Base-by-base conservation (phyloP, 2,888 invertebrate species). In the Strigamia maritima region DNA sequence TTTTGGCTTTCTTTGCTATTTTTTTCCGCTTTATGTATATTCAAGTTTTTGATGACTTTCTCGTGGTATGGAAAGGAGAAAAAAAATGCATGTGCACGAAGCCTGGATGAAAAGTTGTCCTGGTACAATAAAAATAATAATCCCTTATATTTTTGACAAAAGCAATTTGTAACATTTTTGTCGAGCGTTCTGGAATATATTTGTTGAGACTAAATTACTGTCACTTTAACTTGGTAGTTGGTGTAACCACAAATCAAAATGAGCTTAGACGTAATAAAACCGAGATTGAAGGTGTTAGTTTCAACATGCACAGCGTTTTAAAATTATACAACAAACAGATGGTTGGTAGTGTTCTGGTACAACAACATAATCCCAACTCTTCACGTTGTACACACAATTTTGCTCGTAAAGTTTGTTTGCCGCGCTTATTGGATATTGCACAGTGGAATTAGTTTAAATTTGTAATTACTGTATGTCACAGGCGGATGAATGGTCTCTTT, bases 381-480 rank as follows among this genome's bases (percentile, higher is more conserved):
- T 28, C 70, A 70, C 26, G 70, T 70, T 70, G 28, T 28, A 28
- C 24, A 22, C 70, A 70, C 54, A 54, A 54, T 70, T 70, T 70
- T 70, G 70, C 70, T 70, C 70, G 70, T 70, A n/a, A 70, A 70
- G 70, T 70, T 70, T 70, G 70, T 70, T 70, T 70, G 70, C 70
- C n/a, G 26, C 28, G 70, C 70, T 70, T 70, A 70, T 70, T 70
- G 70, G 70, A 70, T 70, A 70, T 70, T 12, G 70, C 70, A 28
- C 26, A 70, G 78, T 44, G 65, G 78, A 78, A 78, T 78, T 78
- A 60, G 74, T 79, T 79, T 75, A 74, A 74, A 79, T 79, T 79
- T 79, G 79, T 79, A 79, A 79, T 79, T 79, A 70, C 70, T 70
- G 70, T 70, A 79, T 79, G 78, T 78, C 78, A 78, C 65, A 31